Base-by-base conservation (phyloP, 2,888 invertebrate species). In the Zhuqinia jingwanae region DNA sequence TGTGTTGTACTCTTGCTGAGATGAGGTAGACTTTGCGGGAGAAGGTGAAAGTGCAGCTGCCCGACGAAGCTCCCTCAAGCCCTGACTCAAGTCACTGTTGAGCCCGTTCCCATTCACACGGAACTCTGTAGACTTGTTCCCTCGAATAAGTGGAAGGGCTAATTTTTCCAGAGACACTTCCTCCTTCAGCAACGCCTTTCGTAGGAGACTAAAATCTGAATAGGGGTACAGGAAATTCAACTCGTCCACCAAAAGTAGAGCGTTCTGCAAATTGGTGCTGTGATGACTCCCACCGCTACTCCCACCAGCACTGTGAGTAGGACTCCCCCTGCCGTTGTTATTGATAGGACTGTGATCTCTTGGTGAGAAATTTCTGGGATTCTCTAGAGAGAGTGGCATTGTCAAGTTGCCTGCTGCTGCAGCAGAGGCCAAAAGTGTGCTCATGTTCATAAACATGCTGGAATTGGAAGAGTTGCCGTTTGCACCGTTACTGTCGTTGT, bases 111-210 rank as follows among this genome's bases (percentile, higher is more conserved):
- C 84, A 47, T 78, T 83, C 22, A 65, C 76, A 13, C 76, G 60
- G 27, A 84, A 84, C 15, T 84, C 83, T 22, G 79, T 73, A 13
- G 79, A 77, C 30, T 79, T 60, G 47, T 68, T 56, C 75, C 78
- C 73, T 42, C 77, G 63, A 22, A 84, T 65, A 0, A 84, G 50
- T 25, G 89, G 87, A 47, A 78, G 76, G 13, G 87, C 80, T 15
- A 91, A 53, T 73, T 91, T 91, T 17, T 89, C 90, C n/a, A 91
- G 75, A 0, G 91, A 87, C 25, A 91, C 90, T 70, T 90, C 90
- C 81, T 91, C 89, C 63, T 90, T 90, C 17, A 90, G 20, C 27
- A 90, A 68, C 11, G 91, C 91, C 60, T 88, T 89, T 17, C 90
- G 56, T 0, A 91, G 80, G 1, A 91, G 81, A 30, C 88, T 90